Evolutionary conservation across 2,113 vertebrate species (phyloP).

Genomic region (Athene cunicularia): DNA sequence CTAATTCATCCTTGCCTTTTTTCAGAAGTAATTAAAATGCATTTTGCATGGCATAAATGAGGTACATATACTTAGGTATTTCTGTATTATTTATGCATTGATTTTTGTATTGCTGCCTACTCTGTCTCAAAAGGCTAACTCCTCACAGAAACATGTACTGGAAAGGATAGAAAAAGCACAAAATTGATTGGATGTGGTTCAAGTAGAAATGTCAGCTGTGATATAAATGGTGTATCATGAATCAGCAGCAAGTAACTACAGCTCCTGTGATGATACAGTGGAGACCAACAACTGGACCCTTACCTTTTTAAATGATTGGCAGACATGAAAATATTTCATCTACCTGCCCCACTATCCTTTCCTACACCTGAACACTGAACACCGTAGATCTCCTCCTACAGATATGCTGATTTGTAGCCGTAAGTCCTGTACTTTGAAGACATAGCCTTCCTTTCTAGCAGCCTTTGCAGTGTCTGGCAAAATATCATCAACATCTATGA

Average conservation of each 20-base stretch:
- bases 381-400: not conserved
- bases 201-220: conserved; percentile 41
- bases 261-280: not conserved
- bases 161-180: conserved; percentile 26
- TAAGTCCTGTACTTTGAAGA: not conserved
- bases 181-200: conserved; percentile 63
- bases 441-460: not conserved
- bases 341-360: not conserved
- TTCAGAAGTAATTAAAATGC: conserved; percentile 54
- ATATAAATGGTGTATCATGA: conserved; percentile 19
- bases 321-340: not conserved
- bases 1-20: conserved; percentile 2
- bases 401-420: not conserved
- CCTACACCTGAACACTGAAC: not conserved
- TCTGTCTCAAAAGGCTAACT: conserved; percentile 24
- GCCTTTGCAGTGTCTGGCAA: not conserved
- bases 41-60: conserved; percentile 34
- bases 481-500: not conserved
- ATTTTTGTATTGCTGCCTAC: conserved; percentile 52
- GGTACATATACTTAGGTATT: conserved; percentile 6
- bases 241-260: conserved; percentile 14
- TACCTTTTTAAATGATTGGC: not conserved
- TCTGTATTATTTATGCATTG: conserved; percentile 61
- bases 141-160: conserved; percentile 5
- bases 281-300: not conserved